Conservation (phyloP, 1,140 invertebrate species). For the Hyphantria cunea region DNA sequence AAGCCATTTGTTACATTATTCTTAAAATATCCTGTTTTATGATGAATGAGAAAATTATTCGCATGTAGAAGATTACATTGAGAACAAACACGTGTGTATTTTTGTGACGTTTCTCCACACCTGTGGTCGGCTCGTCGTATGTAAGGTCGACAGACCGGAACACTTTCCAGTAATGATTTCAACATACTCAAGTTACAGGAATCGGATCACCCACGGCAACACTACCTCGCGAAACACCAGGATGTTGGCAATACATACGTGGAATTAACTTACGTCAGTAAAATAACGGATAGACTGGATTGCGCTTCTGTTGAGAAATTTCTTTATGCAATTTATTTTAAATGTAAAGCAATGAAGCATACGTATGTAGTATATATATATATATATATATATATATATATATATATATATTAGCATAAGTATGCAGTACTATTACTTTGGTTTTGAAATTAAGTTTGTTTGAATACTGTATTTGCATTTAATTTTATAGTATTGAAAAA, state of each 20-base stretch:
- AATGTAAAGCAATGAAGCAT: constrained; percentile 5
- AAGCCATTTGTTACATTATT: constrained; percentile 5
- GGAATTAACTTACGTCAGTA: constrained; percentile 38
- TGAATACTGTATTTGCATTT: too few species aligned
- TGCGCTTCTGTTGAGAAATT: constrained; percentile 13
- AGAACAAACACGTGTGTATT: constrained; percentile 13
- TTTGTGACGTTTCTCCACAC: constrained; percentile 44
- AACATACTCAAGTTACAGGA: constrained; percentile 61
- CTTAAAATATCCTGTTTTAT: too few species aligned
- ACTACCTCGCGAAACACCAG: constrained; percentile 41
- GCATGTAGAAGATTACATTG: constrained; percentile 8
- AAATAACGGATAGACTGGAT: constrained; percentile 19
- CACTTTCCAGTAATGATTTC: constrained; percentile 68
- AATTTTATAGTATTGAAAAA: too few species aligned
- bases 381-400: too few species aligned
- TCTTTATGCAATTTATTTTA: background rate
- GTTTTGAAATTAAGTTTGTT: too few species aligned
- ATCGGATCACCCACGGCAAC: constrained; percentile 44
- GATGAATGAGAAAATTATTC: constrained; percentile 22
- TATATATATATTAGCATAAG: too few species aligned
- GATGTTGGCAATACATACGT: constrained; percentile 38
- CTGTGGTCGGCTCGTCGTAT: constrained; percentile 41
- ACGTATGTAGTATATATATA: too few species aligned
- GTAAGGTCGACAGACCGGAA: constrained; percentile 51
- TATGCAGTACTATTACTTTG: too few species aligned